A percentile compares a stretch with the other conserved stretches of the same genome.
phyloP scores from a whole-genome alignment of 2,797 vertebrate species.

The Sciaenops ocellatus region DNA sequence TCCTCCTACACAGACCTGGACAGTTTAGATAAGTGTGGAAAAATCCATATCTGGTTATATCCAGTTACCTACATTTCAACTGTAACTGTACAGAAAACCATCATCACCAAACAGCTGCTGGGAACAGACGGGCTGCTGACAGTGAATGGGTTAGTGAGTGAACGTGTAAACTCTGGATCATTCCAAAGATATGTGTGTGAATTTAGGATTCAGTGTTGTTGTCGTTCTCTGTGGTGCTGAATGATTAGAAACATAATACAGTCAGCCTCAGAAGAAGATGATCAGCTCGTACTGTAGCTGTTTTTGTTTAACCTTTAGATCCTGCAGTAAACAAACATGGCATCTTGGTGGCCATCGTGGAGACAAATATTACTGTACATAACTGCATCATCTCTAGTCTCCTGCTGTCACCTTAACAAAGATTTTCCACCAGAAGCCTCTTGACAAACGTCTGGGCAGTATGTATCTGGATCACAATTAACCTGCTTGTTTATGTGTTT shows the following conservation, averaged over 20 bases:
- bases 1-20: neutral
- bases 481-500: too few species aligned
- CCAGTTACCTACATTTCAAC: neutral
- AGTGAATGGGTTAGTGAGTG: neutral
- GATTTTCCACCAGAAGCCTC: neutral
- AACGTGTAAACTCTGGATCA: slow-evolving; percentile 14
- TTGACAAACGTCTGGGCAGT: too few species aligned
- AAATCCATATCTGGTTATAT: neutral
- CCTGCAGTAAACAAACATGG: neutral
- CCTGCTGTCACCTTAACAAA: neutral
- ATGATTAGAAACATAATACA: slow-evolving; percentile 10
- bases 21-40: neutral
- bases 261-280: neutral
- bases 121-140: slow-evolving; percentile 28
- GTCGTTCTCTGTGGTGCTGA: slow-evolving; percentile 5
- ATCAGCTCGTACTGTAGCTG: neutral
- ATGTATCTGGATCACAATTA: too few species aligned
- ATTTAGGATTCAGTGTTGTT: slow-evolving; percentile 7
- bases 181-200: slow-evolving; percentile 13
- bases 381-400: neutral
- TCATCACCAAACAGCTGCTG: slow-evolving; percentile 29
- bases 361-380: neutral
- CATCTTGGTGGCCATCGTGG: neutral
- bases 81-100: too few species aligned
- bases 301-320: neutral